Evolutionary conservation across 2,888 invertebrate genomes (phyloP).

Genomic region (Ophion obscuratus): DNA sequence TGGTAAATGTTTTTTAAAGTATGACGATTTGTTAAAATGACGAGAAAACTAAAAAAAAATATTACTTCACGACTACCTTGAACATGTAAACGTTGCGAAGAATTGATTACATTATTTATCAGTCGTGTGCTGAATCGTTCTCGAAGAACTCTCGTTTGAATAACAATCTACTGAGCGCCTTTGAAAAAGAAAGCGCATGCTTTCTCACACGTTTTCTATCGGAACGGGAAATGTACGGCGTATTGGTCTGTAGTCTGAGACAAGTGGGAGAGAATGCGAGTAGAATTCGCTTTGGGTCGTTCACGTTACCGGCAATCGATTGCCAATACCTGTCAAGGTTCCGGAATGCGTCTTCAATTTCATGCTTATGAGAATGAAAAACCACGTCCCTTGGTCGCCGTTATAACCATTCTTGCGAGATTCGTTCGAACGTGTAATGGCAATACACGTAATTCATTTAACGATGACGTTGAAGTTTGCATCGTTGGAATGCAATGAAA

Average conservation of each 20-base stretch:
- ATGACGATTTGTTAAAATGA: background rate
- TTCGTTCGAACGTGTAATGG: conserved; percentile 17
- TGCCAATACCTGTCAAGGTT: conserved; percentile 49
- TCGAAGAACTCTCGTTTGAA: conserved; percentile 1
- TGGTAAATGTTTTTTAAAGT: background rate
- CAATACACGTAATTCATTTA: background rate
- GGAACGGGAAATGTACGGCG: conserved; percentile 24
- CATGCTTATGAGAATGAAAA: conserved; percentile 22
- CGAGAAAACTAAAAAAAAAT: background rate
- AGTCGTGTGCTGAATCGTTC: background rate
- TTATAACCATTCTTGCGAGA: conserved; percentile 14
- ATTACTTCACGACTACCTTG: background rate
- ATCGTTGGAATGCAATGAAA: no score
- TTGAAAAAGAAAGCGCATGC: conserved; percentile 13
- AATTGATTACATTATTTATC: background rate
- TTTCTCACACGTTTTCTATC: conserved; percentile 38
- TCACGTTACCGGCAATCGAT: conserved; percentile 43
- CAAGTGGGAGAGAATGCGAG: conserved; percentile 42
- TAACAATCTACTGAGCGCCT: conserved; percentile 15
- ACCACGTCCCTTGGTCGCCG: conserved; percentile 8
- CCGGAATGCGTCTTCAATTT: conserved; percentile 22
- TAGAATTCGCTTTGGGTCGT: conserved; percentile 38
- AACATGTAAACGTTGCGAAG: background rate
- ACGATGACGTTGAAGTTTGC: no score
- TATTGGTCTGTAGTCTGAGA: conserved; percentile 25